Evolutionary conservation across 2,888 invertebrate species (phyloP).

Genomic region (Hydriomena furcata): DNA sequence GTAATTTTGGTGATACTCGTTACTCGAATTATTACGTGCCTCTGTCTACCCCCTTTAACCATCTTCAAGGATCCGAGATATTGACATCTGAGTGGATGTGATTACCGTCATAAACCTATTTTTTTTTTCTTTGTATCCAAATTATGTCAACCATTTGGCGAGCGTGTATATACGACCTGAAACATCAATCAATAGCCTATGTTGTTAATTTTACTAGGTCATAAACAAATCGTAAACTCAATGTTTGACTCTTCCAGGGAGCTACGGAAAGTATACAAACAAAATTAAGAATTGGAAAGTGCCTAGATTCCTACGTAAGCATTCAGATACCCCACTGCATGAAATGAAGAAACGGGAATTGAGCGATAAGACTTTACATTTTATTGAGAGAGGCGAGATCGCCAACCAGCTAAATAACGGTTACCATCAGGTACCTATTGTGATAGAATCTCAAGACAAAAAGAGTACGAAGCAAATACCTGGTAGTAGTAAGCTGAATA

Average conservation of each 20-base stretch:
- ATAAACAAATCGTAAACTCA: background rate
- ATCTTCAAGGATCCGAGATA: too few relatives aligned
- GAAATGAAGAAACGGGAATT: conserved; percentile 72
- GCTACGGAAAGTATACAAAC: conserved; percentile 83
- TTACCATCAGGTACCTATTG: conserved; percentile 87
- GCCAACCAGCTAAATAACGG: conserved; percentile 69
- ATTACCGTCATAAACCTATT: too few relatives aligned
- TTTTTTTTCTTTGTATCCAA: too few relatives aligned
- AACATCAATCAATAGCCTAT: background rate
- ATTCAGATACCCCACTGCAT: conserved; percentile 79
- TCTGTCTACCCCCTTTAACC: too few relatives aligned
- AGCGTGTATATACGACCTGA: background rate
- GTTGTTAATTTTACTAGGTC: background rate
- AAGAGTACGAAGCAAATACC: conserved; percentile 51
- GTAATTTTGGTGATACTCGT: too few relatives aligned
- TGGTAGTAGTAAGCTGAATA: conserved; percentile 71
- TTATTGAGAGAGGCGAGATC: conserved; percentile 62
- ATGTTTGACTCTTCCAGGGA: conserved; percentile 65
- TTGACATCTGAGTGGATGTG: too few relatives aligned
- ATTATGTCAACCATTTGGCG: background rate
- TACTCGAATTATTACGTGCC: too few relatives aligned
- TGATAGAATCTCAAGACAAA: conserved; percentile 82
- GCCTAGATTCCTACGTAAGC: conserved; percentile 86
- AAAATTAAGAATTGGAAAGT: conserved; percentile 88
- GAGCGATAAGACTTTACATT: conserved; percentile 65